Evolutionary conservation across 2,888 invertebrate species (phyloP), one percentile per base, ranked within the genome.

Genomic region (Scotopteryx bipunctaria): DNA sequence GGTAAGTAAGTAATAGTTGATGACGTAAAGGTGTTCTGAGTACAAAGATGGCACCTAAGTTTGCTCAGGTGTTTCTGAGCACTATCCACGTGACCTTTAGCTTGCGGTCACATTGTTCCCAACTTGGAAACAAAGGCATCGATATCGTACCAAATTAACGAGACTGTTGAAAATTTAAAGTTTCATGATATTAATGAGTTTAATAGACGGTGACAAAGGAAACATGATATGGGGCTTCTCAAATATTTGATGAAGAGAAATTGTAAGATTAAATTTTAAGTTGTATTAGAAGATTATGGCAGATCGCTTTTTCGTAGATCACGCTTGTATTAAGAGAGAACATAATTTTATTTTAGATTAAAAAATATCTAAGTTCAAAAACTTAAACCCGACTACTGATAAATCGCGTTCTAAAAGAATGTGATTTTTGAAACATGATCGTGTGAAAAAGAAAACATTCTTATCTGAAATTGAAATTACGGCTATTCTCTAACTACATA

Each of bases 61-160:
- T 37, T 46, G 37, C 16, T 11, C 11, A 45, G 21, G 15, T 46
- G 23, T 48, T 48, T 59, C 14, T 29, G 36, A 31, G 21, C 15
- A 23, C 25, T 38, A 42, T 16, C 21, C 11, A 15, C 59, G 46
- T 58, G 59, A 66, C 63, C 58, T 57, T 40, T 36, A 57, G 52
- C 63, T 57, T 65, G 69, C 62, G 66, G 66, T 67, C 66, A 59
- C 66, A 64, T 64, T 69, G 68, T 72, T 68, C 54, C 49, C 49
- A 62, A 64, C 61, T 64, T 55, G 51, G 51, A 74, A 73, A 77
- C 78, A 76, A 73, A 71, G 68, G 68, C 72, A 73, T 76, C 72
- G 64, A 71, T 70, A 61, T 50, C 61, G 57, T 66, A 66, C 69
- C 70, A 69, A 72, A 74, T 74, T 71, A 77, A 75, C 64, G 69